These are phyloP conservation scores for Cichladusa arquata DNA, from an alignment of 2,113 vertebrate genomes.

Conservation along the genomic window DNA sequence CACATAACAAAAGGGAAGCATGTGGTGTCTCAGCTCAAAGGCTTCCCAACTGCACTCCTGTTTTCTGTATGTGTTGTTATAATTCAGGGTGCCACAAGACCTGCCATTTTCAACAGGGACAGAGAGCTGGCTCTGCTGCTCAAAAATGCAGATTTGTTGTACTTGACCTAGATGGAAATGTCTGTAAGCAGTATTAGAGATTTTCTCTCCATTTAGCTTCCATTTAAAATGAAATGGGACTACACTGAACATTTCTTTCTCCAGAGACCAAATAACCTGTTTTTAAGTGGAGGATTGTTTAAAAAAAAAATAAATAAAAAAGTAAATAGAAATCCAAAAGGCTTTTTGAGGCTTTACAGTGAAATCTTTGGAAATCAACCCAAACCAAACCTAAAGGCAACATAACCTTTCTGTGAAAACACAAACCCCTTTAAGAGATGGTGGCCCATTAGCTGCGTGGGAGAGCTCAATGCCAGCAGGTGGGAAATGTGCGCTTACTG, in stretches of 20 bases:
- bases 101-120: neutral
- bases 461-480: neutral
- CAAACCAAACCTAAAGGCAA: neutral
- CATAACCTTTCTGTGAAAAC: neutral
- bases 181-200: neutral
- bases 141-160: constrained; percentile 16
- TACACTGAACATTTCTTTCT: neutral
- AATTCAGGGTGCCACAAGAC: neutral
- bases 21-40: neutral
- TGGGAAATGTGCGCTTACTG: neutral
- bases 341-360: neutral
- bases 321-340: neutral
- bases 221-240: neutral
- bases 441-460: neutral
- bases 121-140: neutral
- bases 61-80: neutral
- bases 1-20: neutral
- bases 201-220: constrained; percentile 32
- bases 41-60: neutral
- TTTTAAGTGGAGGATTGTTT: neutral
- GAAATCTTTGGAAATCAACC: neutral
- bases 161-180: constrained; percentile 41
- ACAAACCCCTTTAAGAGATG: neutral
- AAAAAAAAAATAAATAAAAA: neutral
- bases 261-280: neutral